These are phyloP conservation scores for Nipponia nippon DNA, from an alignment of 2,113 vertebrate genomes.

Conservation along the genomic window DNA sequence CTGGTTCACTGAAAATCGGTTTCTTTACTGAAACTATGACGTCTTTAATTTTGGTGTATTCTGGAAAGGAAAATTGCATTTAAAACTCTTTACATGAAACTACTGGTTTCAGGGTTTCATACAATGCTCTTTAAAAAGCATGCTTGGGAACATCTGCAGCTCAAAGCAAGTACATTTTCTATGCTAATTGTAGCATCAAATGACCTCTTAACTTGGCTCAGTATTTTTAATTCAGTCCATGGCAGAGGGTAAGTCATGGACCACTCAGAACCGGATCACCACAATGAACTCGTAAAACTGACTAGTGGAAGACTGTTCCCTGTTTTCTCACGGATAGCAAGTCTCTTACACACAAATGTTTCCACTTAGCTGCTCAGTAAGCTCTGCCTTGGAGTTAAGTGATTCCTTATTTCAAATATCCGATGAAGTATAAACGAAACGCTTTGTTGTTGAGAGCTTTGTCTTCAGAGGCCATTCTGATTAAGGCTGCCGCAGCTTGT, in stretches of 20 bases:
- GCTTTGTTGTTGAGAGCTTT: not conserved
- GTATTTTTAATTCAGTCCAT: not conserved
- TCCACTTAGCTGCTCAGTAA: not conserved
- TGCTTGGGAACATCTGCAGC: not conserved
- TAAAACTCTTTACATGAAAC: not conserved
- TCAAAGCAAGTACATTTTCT: not conserved
- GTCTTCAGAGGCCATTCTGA: not conserved
- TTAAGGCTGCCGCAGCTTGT: not conserved
- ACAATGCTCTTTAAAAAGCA: not conserved
- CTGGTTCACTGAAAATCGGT: not conserved
- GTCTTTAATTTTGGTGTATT: not conserved
- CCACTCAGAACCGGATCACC: rapidly evolving
- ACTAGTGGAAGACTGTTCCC: not conserved
- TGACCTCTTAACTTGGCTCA: not conserved
- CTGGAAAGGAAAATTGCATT: not conserved
- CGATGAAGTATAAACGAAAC: not conserved
- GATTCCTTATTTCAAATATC: not conserved
- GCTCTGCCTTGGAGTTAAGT: not conserved
- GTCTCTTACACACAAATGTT: not conserved
- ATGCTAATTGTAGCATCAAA: not conserved
- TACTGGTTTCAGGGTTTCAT: not conserved
- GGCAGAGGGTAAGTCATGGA: not conserved
- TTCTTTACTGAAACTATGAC: not conserved
- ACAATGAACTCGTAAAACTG: not conserved
- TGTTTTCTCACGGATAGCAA: not conserved